Conservation (phyloP, 2,113 vertebrate genomes). For the Gobiocypris rarus region DNA sequence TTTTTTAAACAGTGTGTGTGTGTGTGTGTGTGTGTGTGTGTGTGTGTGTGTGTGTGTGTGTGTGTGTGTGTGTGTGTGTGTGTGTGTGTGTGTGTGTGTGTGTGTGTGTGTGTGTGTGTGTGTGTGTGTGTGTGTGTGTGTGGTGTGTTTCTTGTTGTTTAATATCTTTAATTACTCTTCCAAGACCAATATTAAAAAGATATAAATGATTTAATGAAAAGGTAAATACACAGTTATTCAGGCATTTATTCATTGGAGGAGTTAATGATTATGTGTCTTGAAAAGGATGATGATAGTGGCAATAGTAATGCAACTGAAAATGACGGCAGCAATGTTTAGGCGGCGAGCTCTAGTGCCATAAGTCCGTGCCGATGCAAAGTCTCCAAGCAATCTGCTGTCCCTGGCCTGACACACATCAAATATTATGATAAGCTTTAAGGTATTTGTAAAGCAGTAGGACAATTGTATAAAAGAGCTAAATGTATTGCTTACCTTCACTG, state of each 20-base stretch:
- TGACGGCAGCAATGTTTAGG: not conserved
- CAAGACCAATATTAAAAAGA: too few relatives aligned
- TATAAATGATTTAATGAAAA: not conserved
- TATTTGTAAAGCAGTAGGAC: not conserved
- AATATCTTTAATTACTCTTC: too few relatives aligned
- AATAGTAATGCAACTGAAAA: not conserved
- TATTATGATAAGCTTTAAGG: not conserved
- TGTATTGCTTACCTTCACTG: slow-evolving; percentile 10
- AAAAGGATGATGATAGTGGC: not conserved
- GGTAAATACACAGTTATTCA: not conserved
- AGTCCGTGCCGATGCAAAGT: not conserved
- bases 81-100: too few relatives aligned
- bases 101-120: too few relatives aligned
- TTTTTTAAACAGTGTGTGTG: too few relatives aligned
- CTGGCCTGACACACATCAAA: not conserved
- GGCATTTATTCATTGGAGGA: not conserved
- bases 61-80: too few relatives aligned
- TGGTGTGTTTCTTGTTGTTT: too few relatives aligned
- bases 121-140: too few relatives aligned
- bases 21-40: too few relatives aligned
- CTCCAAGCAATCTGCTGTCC: slow-evolving; percentile 5
- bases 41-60: too few relatives aligned
- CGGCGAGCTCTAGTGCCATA: not conserved
- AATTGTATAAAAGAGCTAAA: not conserved
- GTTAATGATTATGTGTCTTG: not conserved